Evolutionary conservation across 2,888 invertebrate genomes (phyloP), one percentile per base, ranked within the genome.

Genomic region (Orthosia gracilis): DNA sequence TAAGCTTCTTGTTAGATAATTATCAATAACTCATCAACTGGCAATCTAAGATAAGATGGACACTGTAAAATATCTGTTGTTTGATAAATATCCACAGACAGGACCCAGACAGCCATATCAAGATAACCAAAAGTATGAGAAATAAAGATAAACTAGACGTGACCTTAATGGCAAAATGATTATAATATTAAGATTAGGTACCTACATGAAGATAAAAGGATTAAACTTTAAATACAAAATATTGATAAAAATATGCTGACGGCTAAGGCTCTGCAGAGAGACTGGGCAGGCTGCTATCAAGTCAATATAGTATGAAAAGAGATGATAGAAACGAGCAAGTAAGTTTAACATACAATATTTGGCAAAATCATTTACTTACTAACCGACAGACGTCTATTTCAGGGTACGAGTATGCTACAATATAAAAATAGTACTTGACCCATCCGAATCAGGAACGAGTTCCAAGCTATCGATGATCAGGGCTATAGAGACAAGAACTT

Each of bases 101-200:
- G 15, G 4, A 17, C 7, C 3, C 63, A 64, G 64, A 64, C 74
- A 50, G 5, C 11, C 11, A 13, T 45, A 74, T 52, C 55, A 50
- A 74, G 18, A 58, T 21, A 15, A 66, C 9, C 13, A 21, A 7
- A 17, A 49, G 11, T 26, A 3, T 49, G 11, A 55, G 0, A 31
- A 61, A 26, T 26, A 26, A 26, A 58, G 5, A 66, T 31, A 21
- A 4, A 9, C 17, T 52, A 45, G 4, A 13, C 15, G 23, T 64
- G 54, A 63, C 40, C 50, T 26, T 49, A 50, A 65, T 50, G 45
- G 11, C 1, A 17, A 40, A 17, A 40, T 40, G 11, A 65, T 18
- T 15, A 26, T n/a, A 45, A 5, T 15, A 26, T 63, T 49, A n/a
- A 50, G 49, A 65, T 65, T 65, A 45, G 74, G 57, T 57, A n/a